These are phyloP conservation scores for Muntiacus reevesi DNA, from an alignment of 2,113 vertebrate species.

Conservation along the genomic window DNA sequence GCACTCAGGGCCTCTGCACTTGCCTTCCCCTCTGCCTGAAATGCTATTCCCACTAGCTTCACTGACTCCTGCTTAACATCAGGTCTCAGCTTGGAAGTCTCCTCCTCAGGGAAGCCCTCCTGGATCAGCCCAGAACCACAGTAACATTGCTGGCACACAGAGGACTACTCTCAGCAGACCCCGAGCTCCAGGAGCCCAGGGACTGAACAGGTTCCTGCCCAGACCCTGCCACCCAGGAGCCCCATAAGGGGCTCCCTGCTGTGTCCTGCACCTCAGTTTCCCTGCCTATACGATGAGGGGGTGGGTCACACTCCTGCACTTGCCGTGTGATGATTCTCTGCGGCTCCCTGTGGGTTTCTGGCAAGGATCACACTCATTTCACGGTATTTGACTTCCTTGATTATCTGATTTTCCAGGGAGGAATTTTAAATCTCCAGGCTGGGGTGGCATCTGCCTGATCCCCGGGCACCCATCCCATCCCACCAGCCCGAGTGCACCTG, in stretches of 20 bases:
- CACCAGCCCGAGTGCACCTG: background rate
- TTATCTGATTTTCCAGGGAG: slow-evolving; percentile 67
- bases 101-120: background rate
- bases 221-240: background rate
- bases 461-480: background rate
- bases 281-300: background rate
- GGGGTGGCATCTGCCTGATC: background rate
- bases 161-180: background rate
- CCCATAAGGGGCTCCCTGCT: background rate
- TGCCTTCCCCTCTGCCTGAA: too few relatives aligned
- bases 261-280: background rate
- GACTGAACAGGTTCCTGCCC: background rate
- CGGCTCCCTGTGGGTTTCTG: background rate
- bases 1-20: background rate
- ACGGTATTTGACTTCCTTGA: slow-evolving; percentile 48
- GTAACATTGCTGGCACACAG: background rate
- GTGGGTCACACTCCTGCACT: background rate
- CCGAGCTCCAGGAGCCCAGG: fast-evolving
- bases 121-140: background rate
- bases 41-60: background rate
- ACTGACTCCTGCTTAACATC: background rate
- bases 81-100: background rate
- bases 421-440: slow-evolving; percentile 21
- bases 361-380: slow-evolving; percentile 51
- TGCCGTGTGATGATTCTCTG: background rate